Percentiles rank a stretch among this genome's conserved stretches.
Conservation (phyloP, 2,797 vertebrate genomes). For the Sylvilagus floridanus region DNA sequence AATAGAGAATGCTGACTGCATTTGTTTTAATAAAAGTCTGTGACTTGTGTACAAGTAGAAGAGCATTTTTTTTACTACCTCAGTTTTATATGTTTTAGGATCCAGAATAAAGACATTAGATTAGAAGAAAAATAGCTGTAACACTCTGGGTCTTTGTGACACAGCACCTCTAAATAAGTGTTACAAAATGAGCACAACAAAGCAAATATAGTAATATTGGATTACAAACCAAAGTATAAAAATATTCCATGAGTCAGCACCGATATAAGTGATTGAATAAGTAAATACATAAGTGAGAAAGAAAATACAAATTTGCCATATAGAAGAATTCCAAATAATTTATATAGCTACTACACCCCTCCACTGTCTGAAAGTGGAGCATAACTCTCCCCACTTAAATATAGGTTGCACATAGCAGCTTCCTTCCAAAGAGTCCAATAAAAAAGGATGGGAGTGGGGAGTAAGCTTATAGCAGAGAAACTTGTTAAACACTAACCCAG, state of each 20-base stretch:
- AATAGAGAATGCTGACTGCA: slow-evolving; percentile 31
- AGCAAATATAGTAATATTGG: background rate
- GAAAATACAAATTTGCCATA: background rate
- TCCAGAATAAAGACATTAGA: background rate
- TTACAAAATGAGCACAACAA: slow-evolving; percentile 23
- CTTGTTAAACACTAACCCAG: background rate
- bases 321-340: slow-evolving; percentile 41
- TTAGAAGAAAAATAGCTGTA: slow-evolving; percentile 37
- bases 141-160: slow-evolving; percentile 23
- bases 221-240: slow-evolving; percentile 28
- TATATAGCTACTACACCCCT: background rate
- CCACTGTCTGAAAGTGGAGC: background rate
- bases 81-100: slow-evolving; percentile 53
- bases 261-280: background rate
- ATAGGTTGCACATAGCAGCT: background rate
- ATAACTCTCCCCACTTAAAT: background rate
- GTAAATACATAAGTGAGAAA: background rate
- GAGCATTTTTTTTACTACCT: slow-evolving; percentile 52
- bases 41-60: slow-evolving; percentile 41
- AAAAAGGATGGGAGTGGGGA: background rate
- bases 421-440: background rate
- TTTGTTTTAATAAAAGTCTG: slow-evolving; percentile 68
- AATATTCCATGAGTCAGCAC: background rate
- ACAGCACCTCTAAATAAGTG: slow-evolving; percentile 16
- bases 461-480: background rate